Evolutionary conservation across 1,140 invertebrate genomes (phyloP).

Genomic region (Pseudobourletiella spinata): DNA sequence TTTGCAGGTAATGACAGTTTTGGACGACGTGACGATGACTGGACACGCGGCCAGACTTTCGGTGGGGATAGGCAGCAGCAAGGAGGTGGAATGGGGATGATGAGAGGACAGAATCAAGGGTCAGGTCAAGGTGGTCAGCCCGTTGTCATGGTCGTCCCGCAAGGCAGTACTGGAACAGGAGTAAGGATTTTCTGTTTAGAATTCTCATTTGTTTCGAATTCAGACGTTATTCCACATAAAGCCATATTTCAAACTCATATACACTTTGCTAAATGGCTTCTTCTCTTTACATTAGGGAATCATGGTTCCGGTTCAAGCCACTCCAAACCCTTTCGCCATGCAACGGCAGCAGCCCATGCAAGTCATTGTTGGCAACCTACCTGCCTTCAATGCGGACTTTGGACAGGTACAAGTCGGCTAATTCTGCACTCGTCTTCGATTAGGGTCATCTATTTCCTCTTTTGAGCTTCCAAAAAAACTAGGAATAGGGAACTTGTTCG

Average conservation of each 20-base stretch:
- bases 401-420: slow-evolving; percentile 19
- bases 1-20: not conserved
- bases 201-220: no score
- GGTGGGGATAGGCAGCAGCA: not conserved
- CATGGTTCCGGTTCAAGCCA: slow-evolving; percentile 7
- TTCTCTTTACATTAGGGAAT: no score
- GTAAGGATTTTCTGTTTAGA: slow-evolving; percentile 2
- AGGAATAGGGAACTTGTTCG: no score
- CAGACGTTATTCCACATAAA: no score
- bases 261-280: no score
- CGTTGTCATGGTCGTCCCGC: slow-evolving; percentile 24
- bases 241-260: no score
- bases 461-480: no score
- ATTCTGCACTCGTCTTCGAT: not conserved
- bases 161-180: slow-evolving; percentile 6
- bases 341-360: slow-evolving; percentile 21
- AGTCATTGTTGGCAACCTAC: slow-evolving; percentile 26
- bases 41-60: not conserved
- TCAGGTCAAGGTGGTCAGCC: slow-evolving; percentile 6
- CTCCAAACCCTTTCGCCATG: slow-evolving; percentile 25
- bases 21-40: not conserved
- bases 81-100: not conserved
- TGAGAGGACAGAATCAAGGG: not conserved
- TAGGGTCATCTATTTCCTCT: no score
- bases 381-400: slow-evolving; percentile 26